phyloP scores from a whole-genome alignment of 2,888 invertebrate species.

The Cabera pusaria region DNA sequence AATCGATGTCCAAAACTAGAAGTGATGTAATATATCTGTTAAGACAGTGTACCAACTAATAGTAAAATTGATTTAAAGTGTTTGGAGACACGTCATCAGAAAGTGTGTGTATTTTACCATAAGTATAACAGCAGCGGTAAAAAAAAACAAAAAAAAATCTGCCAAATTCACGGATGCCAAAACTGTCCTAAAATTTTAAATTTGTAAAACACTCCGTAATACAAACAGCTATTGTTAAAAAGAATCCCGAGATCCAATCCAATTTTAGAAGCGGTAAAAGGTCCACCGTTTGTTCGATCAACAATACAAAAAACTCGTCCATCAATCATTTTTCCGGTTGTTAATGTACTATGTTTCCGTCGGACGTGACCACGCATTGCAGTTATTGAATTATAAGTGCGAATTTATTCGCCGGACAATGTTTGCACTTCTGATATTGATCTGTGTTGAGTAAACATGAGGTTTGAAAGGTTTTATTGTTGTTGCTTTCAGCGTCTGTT shows the following conservation, averaged over 20 bases:
- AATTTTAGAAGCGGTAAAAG: neutral
- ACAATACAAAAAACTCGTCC: constrained; percentile 3
- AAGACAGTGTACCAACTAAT: no score
- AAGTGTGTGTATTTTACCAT: no score
- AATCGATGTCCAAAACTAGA: no score
- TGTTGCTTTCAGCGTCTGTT: constrained; percentile 12
- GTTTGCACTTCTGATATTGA: constrained; percentile 33
- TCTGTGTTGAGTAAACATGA: constrained; percentile 28
- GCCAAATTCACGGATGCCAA: no score
- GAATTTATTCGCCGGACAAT: constrained; percentile 31
- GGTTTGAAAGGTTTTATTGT: constrained; percentile 33
- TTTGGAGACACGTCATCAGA: no score
- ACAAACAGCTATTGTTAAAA: no score
- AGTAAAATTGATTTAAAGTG: no score
- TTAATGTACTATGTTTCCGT: constrained; percentile 12
- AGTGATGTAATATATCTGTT: no score
- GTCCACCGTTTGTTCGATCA: constrained; percentile 4
- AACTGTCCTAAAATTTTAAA: no score
- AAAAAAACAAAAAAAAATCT: no score
- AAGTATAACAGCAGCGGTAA: no score
- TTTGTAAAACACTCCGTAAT: no score
- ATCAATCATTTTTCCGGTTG: constrained; percentile 5
- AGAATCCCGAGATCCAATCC: neutral
- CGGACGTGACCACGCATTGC: constrained; percentile 44
- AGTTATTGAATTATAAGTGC: constrained; percentile 43